These are phyloP conservation scores for Xestia sexstrigata DNA, from an alignment of 2,888 invertebrate genomes.

Conservation along the genomic window DNA sequence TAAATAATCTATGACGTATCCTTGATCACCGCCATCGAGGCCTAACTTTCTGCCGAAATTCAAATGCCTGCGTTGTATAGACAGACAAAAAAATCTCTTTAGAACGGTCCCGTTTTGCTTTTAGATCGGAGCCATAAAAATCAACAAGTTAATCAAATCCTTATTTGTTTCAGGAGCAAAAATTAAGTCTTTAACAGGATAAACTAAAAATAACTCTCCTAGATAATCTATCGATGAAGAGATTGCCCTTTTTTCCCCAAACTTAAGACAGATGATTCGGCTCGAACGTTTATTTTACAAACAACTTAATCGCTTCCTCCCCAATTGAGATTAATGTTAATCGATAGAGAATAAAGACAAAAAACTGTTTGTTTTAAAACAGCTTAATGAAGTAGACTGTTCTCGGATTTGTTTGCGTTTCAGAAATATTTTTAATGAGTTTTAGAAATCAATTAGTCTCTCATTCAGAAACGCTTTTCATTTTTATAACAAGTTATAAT, in stretches of 20 bases:
- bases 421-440: conserved; percentile 21
- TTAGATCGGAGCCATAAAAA: not conserved
- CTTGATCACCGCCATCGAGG: not conserved
- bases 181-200: not conserved
- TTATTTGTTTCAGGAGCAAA: not conserved
- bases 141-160: conserved; percentile 13
- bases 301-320: conserved; percentile 78
- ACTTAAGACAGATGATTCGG: conserved; percentile 40
- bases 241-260: conserved; percentile 27
- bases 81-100: not conserved
- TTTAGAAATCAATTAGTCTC: conserved; percentile 13
- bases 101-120: not conserved
- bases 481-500: not conserved
- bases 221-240: conserved; percentile 47
- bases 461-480: not conserved
- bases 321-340: conserved; percentile 84
- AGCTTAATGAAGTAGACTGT: not conserved
- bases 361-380: conserved; percentile 64
- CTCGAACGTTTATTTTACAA: conserved; percentile 77
- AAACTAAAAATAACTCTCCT: conserved; percentile 24
- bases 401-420: conserved; percentile 5
- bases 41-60: not conserved
- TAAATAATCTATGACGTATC: too few relatives aligned
- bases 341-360: conserved; percentile 78
- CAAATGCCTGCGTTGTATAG: not conserved